A percentile compares a stretch with the other conserved stretches of the same genome.
Conservation (phyloP, 2,888 invertebrate genomes). For the Diloba caeruleocephala region DNA sequence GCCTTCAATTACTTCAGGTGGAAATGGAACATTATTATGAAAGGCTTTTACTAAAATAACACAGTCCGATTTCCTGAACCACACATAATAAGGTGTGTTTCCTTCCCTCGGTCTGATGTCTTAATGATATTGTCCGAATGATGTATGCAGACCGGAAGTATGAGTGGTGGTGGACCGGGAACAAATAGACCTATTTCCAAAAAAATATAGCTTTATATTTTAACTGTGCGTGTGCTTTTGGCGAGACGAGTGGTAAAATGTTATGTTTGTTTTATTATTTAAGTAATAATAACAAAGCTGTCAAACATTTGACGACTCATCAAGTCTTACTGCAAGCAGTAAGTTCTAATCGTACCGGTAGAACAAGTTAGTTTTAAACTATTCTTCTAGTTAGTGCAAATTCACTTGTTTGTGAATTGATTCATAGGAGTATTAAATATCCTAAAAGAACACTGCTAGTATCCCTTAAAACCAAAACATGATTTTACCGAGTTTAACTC, state of each 20-base stretch:
- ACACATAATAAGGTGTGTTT: constrained; percentile 76
- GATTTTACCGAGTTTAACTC: no score
- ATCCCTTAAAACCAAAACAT: no score
- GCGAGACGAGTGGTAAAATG: not conserved
- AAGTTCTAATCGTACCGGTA: no score
- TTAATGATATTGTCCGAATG: constrained; percentile 81
- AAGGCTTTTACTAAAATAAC: constrained; percentile 72
- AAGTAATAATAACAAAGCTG: no score
- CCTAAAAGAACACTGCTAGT: no score
- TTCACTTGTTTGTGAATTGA: no score
- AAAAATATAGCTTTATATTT: constrained; percentile 48
- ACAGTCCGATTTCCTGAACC: constrained; percentile 72
- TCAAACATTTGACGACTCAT: no score
- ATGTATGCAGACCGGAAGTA: constrained; percentile 82
- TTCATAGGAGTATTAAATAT: no score
- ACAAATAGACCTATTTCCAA: constrained; percentile 60
- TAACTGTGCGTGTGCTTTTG: constrained; percentile 19
- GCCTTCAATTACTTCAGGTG: constrained; percentile 8
- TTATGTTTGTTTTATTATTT: not conserved
- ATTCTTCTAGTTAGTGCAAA: no score
- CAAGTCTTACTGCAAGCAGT: no score
- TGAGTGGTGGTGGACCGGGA: constrained; percentile 58
- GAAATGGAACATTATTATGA: constrained; percentile 31
- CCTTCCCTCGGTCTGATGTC: constrained; percentile 78
- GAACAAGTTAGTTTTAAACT: no score